Evolutionary conservation across 2,113 vertebrate genomes (phyloP).

Genomic region (Oplegnathus fasciatus): DNA sequence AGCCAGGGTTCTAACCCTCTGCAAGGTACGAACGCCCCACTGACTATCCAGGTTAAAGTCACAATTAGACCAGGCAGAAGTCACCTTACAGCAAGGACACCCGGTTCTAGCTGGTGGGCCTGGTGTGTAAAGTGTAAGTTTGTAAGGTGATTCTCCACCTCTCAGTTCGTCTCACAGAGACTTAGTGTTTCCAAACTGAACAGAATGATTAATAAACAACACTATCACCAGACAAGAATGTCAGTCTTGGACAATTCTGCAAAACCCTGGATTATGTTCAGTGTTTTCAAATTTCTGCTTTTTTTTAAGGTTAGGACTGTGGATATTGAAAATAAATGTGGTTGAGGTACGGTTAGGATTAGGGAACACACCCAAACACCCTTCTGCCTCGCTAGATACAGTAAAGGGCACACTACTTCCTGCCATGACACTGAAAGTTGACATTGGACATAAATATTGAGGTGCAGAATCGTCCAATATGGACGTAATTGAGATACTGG

Average conservation of each 20-base stretch:
- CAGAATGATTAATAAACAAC: no score
- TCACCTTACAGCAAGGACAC: conserved; percentile 71
- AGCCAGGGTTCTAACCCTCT: conserved; percentile 71
- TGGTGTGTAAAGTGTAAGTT: conserved; percentile 2
- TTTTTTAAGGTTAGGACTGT: neutral
- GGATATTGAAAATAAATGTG: neutral
- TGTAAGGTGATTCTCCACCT: conserved; percentile 27
- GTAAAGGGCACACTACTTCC: neutral
- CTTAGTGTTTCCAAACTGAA: conserved; percentile 1
- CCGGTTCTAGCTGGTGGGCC: conserved; percentile 35
- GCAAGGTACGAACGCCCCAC: conserved; percentile 77
- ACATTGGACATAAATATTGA: no score
- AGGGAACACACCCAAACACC: neutral
- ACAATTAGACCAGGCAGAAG: conserved; percentile 66
- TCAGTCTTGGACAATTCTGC: neutral
- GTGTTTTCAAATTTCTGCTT: neutral
- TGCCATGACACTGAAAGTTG: neutral
- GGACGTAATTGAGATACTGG: no score
- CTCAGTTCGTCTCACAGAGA: conserved; percentile 1
- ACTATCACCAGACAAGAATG: no score
- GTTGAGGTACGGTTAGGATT: neutral
- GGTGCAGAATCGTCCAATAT: no score
- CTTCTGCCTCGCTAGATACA: neutral
- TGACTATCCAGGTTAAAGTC: conserved; percentile 80
- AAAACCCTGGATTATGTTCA: neutral